Base-by-base conservation (phyloP, 2,113 vertebrate species). In the Hiodon alosoides region DNA sequence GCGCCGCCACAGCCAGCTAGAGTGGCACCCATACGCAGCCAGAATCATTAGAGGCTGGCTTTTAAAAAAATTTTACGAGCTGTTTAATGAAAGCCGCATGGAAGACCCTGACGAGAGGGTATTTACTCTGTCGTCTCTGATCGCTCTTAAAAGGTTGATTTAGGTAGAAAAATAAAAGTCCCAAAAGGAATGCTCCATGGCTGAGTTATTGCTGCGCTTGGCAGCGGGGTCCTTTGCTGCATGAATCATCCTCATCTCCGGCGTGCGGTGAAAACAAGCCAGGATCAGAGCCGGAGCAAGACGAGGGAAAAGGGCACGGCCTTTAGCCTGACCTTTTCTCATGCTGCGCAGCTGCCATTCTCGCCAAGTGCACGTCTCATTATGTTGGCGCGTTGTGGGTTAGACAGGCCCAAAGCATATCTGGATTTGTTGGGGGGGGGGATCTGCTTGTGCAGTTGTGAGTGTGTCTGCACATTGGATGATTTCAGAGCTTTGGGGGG, bases 81-180 rank as follows among this genome's bases (percentile, higher is more conserved):
- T 78, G 79, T 78, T 74, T 89, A 90, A 86, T 88, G 83, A 85
- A 86, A 83, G 77, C 76, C 69, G 78, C 13, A 52, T 67, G 73
- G 69, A 71, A 78, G 79, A 74, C 67, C 48, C 70, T 67, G 74
- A 2, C 65, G 64, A 5, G 1, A n/a, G 4, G 4, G 50, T 11
- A 9, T 51, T 5, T n/a, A 50, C 50, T 4, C 10, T 31, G 31
- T 31, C 5, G 51, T 73, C 13, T 73, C 7, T 61, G 7, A 17
- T 46, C 50, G 60, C 16, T 16, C 62, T 14, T 14, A 14, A 7
- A 55, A 17, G 48, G 7, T 51, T 4, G 51, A 13, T 62, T 47
- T 55, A 4, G 52, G 62, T 48, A 31, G 13, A 14, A 46, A 57
- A 54, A 4, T 13, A 53, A 9, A n/a, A 0, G 1, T 6, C 3